A percentile compares a stretch with the other conserved stretches of the same genome.
Conservation (phyloP, 2,888 invertebrate species). For the Tolmerus cingulatus region DNA sequence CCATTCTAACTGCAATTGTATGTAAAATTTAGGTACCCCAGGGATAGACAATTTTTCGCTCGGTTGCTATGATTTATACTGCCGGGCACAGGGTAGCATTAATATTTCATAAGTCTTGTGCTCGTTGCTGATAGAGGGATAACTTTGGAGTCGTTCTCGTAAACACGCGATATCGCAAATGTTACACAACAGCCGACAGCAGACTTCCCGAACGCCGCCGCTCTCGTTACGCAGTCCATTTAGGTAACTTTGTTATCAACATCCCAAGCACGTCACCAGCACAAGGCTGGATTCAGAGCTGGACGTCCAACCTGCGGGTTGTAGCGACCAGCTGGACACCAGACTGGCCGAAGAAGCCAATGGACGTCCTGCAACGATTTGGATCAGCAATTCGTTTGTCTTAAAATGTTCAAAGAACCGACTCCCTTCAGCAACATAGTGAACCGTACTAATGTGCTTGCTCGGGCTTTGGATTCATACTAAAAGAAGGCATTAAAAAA, state of each 20-base stretch:
- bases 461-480: background rate
- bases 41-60: background rate
- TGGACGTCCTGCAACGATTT: background rate
- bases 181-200: background rate
- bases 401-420: background rate
- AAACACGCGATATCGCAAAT: background rate
- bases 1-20: background rate
- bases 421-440: background rate
- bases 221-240: background rate
- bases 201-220: background rate
- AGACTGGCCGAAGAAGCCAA: background rate
- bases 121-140: background rate
- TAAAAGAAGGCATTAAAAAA: background rate
- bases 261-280: background rate
- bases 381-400: background rate
- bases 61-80: background rate
- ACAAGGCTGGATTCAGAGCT: background rate
- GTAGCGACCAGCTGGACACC: background rate
- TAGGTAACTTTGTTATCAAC: background rate
- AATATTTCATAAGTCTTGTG: background rate
- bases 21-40: background rate
- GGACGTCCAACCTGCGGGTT: background rate
- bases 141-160: background rate
- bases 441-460: background rate
- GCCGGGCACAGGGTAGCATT: background rate